phyloP scores from a whole-genome alignment of 2,113 vertebrate species.

The Argyrosomus japonicus region DNA sequence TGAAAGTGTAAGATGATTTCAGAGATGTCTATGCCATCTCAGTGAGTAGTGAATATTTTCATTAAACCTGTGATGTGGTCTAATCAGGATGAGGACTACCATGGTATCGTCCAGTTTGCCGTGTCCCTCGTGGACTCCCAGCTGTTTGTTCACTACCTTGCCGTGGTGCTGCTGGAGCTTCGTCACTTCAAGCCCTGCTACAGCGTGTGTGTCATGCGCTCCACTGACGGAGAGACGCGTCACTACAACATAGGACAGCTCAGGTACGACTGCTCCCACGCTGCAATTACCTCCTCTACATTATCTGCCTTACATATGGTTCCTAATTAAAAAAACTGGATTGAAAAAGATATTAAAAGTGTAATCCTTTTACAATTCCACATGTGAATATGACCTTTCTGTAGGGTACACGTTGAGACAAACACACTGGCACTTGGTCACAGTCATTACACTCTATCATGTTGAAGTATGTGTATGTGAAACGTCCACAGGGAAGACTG shows the following conservation, averaged over 20 bases:
- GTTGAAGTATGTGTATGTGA: constrained; percentile 61
- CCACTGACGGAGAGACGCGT: constrained; percentile 90
- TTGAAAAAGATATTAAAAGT: neutral
- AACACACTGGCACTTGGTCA: constrained; percentile 30
- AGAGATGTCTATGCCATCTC: too few relatives aligned
- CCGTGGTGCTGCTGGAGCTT: constrained; percentile 93
- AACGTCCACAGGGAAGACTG: constrained; percentile 60
- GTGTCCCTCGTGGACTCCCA: constrained; percentile 96
- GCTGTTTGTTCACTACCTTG: constrained; percentile 96
- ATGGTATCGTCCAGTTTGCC: constrained; percentile 94
- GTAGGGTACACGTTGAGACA: neutral
- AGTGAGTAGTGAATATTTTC: neutral
- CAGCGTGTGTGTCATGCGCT: constrained; percentile 90
- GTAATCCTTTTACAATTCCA: neutral
- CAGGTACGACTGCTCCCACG: constrained; percentile 81
- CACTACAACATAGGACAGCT: constrained; percentile 94
- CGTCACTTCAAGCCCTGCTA: constrained; percentile 92
- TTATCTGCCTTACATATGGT: neutral
- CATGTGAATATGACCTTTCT: constrained; percentile 7
- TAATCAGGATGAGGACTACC: constrained; percentile 90
- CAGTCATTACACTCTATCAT: constrained; percentile 28
- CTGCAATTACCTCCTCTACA: neutral
- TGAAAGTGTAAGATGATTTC: neutral
- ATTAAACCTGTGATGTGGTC: constrained; percentile 30
- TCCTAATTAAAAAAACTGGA: neutral